phyloP scores from a whole-genome alignment of 1,140 invertebrate genomes.

The Diprion similis region DNA sequence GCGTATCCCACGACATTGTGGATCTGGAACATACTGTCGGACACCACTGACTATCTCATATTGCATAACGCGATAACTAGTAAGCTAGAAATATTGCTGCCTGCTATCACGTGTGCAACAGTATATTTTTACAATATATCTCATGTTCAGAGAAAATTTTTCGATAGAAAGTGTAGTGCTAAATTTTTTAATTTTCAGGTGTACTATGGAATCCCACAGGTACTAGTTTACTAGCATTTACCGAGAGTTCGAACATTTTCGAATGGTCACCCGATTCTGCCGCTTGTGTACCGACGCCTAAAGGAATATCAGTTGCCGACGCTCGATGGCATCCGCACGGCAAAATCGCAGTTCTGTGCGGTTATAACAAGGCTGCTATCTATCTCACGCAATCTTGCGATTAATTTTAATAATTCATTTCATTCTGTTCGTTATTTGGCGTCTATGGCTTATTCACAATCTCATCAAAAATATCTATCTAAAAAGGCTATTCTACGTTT shows the following conservation, averaged over 20 bases:
- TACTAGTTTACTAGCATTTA: slow-evolving; percentile 44
- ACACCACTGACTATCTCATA: slow-evolving; percentile 51
- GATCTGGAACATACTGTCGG: slow-evolving; percentile 53
- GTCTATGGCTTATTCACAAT: no score
- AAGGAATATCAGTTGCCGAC: slow-evolving; percentile 46
- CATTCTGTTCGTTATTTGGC: no score
- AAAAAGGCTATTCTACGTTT: no score
- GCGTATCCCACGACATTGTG: slow-evolving; percentile 54
- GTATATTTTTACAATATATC: background rate
- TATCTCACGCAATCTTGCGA: background rate
- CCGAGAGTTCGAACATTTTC: slow-evolving; percentile 44
- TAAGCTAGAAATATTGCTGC: slow-evolving; percentile 21
- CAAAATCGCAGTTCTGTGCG: slow-evolving; percentile 43
- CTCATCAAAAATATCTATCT: no score
- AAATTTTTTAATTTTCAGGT: slow-evolving; percentile 34
- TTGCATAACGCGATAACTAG: slow-evolving; percentile 51
- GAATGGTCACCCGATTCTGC: slow-evolving; percentile 47
- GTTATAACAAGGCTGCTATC: slow-evolving; percentile 44
- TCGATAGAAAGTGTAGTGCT: background rate
- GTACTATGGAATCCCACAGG: slow-evolving; percentile 46
- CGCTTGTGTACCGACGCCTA: slow-evolving; percentile 37
- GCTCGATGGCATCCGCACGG: slow-evolving; percentile 46
- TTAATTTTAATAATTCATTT: no score
- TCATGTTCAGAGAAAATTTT: background rate
- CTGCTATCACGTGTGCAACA: background rate